phyloP scores from a whole-genome alignment of 2,113 vertebrate species.

The Recurvirostra avosetta region DNA sequence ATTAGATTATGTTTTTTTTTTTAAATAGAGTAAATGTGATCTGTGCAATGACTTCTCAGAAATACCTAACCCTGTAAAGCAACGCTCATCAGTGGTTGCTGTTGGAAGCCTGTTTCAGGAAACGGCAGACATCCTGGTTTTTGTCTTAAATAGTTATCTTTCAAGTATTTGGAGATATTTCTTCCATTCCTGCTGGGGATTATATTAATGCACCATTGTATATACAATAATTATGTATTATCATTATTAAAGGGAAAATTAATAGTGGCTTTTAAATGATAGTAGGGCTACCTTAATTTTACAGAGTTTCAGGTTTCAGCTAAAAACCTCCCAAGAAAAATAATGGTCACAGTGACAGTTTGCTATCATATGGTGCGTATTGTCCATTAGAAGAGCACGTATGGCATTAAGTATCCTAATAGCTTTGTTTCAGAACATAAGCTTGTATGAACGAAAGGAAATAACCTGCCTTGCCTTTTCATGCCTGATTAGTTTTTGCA shows the following conservation, averaged over 20 bases:
- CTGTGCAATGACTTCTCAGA: not conserved
- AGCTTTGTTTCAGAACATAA: not conserved
- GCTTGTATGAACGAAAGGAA: not conserved
- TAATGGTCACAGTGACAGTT: not conserved
- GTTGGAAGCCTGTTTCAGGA: not conserved
- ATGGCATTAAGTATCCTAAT: not conserved
- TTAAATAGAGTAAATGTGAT: not conserved
- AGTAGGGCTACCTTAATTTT: not conserved
- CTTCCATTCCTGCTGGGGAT: not conserved
- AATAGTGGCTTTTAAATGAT: not conserved
- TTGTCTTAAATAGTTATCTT: not conserved
- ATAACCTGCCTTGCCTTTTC: not conserved
- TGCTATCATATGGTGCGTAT: not conserved
- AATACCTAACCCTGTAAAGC: not conserved
- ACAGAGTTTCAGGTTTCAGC: not conserved
- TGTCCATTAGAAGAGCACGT: not conserved
- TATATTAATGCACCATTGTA: not conserved
- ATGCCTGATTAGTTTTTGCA: slow-evolving; percentile 5
- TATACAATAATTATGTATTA: not conserved
- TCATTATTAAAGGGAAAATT: not conserved
- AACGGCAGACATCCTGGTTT: not conserved
- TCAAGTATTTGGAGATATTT: not conserved
- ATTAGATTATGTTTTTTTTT: not conserved
- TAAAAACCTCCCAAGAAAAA: not conserved
- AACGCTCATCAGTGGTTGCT: not conserved